Evolutionary conservation across 2,888 invertebrate species (phyloP).

Genomic region (Caenorhabditis virilis): DNA sequence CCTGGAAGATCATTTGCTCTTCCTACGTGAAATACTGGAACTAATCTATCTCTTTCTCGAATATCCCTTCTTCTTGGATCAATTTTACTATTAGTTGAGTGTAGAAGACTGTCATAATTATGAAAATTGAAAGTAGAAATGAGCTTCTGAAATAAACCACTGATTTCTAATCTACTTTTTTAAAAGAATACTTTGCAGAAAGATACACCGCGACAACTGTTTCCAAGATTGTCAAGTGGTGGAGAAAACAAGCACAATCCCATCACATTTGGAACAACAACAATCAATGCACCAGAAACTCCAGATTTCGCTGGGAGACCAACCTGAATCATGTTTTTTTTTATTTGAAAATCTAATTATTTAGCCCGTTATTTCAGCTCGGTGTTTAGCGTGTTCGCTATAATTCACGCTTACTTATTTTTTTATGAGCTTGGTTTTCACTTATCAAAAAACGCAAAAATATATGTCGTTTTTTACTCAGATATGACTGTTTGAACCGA

Average conservation of each 20-base stretch:
- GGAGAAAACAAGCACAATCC: constrained; percentile 94
- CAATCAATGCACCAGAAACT: constrained; percentile 85
- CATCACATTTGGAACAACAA: constrained; percentile 95
- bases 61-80: constrained; percentile 40
- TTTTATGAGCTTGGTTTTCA: no score
- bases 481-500: not conserved
- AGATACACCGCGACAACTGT: constrained; percentile 87
- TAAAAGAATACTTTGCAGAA: constrained; percentile 77
- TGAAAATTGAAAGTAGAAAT: constrained; percentile 85
- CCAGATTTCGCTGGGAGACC: constrained; percentile 74
- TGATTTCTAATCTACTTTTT: not conserved
- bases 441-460: not conserved
- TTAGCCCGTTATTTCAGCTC: no score
- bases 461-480: not conserved
- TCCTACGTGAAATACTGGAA: constrained; percentile 38
- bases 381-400: no score
- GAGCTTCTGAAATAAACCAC: constrained; percentile 46
- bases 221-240: constrained; percentile 85
- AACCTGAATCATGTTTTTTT: constrained; percentile 67
- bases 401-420: no score
- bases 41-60: constrained; percentile 23
- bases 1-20: constrained; percentile 34
- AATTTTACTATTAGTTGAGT: constrained; percentile 42
- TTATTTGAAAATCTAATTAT: not conserved
- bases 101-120: constrained; percentile 76